phyloP scores from a whole-genome alignment of 2,888 invertebrate species.

The Perizoma affinitatum region DNA sequence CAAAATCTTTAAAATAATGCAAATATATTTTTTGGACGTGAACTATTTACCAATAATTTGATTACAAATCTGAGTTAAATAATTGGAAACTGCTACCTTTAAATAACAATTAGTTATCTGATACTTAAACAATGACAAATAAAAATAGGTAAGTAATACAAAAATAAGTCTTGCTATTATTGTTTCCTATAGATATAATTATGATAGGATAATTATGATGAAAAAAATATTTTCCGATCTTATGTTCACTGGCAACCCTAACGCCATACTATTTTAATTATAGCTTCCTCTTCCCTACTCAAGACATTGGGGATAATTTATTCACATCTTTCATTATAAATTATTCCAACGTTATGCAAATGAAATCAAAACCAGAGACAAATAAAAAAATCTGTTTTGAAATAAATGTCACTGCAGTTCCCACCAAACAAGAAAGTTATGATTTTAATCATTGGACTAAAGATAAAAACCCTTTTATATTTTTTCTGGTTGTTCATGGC shows the following conservation, averaged over 20 bases:
- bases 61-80: too few species aligned
- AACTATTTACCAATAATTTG: too few species aligned
- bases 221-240: neutral
- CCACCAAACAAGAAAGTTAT: constrained; percentile 64
- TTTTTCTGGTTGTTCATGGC: constrained; percentile 22
- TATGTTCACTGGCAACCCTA: constrained; percentile 54
- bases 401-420: constrained; percentile 70
- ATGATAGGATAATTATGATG: too few species aligned
- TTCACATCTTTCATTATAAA: constrained; percentile 74
- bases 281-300: constrained; percentile 69
- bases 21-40: too few species aligned
- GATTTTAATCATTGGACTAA: constrained; percentile 46
- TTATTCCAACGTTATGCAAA: constrained; percentile 72
- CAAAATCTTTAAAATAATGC: too few species aligned
- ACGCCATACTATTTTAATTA: constrained; percentile 70
- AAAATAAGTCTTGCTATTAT: too few species aligned
- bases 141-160: too few species aligned
- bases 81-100: too few species aligned
- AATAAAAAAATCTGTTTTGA: constrained; percentile 54
- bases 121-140: too few species aligned
- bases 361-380: constrained; percentile 76
- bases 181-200: too few species aligned
- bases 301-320: constrained; percentile 79
- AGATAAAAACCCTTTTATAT: constrained; percentile 39
- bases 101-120: too few species aligned